Evolutionary conservation across 2,113 vertebrate species (phyloP).

Genomic region (Nycticryphes semicollaris): DNA sequence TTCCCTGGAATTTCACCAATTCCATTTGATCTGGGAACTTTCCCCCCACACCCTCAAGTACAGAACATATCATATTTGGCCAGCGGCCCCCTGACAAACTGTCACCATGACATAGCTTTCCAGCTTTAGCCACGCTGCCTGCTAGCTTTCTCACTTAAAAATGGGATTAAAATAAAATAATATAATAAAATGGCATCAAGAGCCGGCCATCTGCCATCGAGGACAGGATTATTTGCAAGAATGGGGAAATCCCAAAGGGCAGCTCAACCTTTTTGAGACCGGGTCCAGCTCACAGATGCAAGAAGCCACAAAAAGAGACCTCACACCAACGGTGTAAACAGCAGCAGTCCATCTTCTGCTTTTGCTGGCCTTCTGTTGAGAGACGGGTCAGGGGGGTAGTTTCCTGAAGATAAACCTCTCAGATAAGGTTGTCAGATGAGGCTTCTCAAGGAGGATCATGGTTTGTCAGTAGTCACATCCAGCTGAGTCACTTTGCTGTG

Average conservation of each 20-base stretch:
- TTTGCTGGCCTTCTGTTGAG: not conserved
- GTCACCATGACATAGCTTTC: not conserved
- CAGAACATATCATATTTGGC: not conserved
- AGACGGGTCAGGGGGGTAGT: not conserved
- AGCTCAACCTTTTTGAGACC: not conserved
- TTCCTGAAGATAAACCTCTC: not conserved
- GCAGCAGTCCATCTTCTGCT: not conserved
- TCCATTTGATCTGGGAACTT: not conserved
- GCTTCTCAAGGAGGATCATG: not conserved
- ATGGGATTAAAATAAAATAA: not conserved
- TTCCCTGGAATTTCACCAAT: not conserved
- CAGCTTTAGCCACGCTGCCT: not conserved
- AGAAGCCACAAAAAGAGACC: not conserved
- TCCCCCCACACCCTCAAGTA: not conserved
- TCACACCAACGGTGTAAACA: accelerated
- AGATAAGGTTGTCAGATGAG: not conserved
- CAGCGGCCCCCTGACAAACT: not conserved
- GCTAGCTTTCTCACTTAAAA: not conserved
- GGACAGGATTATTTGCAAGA: not conserved
- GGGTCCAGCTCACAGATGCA: not conserved
- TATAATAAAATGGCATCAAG: not conserved
- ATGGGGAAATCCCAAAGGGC: not conserved
- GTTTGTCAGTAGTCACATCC: not conserved
- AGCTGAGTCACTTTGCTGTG: not conserved
- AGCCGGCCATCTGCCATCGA: accelerated